phyloP scores from a whole-genome alignment of 2,888 invertebrate species.

The Syrista parreyssii region DNA sequence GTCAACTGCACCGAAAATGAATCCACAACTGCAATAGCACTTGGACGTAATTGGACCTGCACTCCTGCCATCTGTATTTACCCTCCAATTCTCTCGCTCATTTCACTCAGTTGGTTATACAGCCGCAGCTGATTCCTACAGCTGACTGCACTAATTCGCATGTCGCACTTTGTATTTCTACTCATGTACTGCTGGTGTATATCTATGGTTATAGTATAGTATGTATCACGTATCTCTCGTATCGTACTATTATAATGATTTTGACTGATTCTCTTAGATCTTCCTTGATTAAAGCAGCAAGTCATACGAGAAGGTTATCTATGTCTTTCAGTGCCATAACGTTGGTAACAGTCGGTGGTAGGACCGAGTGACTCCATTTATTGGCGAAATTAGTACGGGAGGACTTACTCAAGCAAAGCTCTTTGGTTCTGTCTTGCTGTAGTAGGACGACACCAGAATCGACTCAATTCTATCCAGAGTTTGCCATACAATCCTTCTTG shows the following conservation, averaged over 20 bases:
- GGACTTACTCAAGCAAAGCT: background rate
- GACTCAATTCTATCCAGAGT: background rate
- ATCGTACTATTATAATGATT: background rate
- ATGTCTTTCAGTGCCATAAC: background rate
- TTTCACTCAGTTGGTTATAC: background rate
- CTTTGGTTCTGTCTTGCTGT: background rate
- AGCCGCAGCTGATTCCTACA: background rate
- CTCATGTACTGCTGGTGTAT: background rate
- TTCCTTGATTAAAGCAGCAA: background rate
- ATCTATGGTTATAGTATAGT: background rate
- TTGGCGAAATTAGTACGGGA: background rate
- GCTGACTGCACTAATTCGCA: background rate
- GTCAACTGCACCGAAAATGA: background rate
- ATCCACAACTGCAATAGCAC: background rate
- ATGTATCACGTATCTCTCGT: background rate
- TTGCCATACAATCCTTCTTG: background rate
- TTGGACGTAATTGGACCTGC: background rate
- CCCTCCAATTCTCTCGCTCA: background rate
- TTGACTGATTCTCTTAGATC: background rate
- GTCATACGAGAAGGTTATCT: background rate
- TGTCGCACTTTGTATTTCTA: background rate
- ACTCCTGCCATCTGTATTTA: background rate
- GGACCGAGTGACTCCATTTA: background rate
- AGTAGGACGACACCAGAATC: background rate
- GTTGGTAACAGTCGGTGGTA: background rate